Evolutionary conservation across 1,140 invertebrate species (phyloP).

Genomic region (Bombus superbus): DNA sequence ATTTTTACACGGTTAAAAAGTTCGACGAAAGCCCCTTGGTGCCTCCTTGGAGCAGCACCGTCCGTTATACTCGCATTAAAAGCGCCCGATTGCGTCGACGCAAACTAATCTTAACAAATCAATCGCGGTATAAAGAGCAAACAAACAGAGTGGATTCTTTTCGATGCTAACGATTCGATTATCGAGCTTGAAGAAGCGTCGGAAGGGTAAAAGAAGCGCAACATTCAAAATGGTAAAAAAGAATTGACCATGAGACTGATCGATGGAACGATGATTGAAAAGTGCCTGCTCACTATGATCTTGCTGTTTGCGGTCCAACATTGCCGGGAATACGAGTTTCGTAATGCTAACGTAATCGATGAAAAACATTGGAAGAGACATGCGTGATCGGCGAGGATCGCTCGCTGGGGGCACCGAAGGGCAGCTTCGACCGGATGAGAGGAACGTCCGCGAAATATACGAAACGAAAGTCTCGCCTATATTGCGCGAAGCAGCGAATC

Average conservation of each 20-base stretch:
- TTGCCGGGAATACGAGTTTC: not conserved
- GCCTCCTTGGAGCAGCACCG: not conserved
- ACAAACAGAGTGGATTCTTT: not conserved
- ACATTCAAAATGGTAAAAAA: too few species aligned
- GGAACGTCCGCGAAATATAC: not conserved
- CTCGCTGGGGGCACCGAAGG: not conserved
- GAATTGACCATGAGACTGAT: constrained; percentile 5
- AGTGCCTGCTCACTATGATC: constrained; percentile 24
- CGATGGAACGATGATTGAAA: constrained; percentile 2
- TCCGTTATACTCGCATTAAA: not conserved
- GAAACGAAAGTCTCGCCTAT: not conserved
- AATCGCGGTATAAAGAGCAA: not conserved
- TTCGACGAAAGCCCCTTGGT: not conserved
- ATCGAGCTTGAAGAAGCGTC: not conserved
- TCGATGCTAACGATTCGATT: not conserved
- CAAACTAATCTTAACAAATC: not conserved
- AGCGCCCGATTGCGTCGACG: not conserved
- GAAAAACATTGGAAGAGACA: not conserved
- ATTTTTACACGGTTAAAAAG: not conserved
- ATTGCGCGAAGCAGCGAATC: not conserved
- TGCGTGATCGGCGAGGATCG: not conserved
- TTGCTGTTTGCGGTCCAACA: not conserved
- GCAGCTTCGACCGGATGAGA: not conserved
- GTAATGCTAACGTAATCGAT: not conserved
- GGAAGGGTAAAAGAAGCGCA: not conserved